These are phyloP conservation scores for Epirrita christyi DNA, from an alignment of 2,888 invertebrate species.

Conservation along the genomic window DNA sequence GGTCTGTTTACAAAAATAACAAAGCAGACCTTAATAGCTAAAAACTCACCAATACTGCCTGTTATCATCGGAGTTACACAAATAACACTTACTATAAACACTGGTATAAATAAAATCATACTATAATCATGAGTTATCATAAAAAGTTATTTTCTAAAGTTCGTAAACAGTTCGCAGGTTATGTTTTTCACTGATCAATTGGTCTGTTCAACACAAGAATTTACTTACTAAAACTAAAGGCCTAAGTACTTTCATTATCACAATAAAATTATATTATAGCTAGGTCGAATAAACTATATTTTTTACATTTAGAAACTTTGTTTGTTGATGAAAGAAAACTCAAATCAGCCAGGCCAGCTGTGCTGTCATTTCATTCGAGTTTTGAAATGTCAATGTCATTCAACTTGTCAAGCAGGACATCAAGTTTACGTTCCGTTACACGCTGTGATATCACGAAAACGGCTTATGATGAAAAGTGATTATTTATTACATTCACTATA, in stretches of 20 bases:
- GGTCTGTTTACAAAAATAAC: no score
- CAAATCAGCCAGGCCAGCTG: no score
- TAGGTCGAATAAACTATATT: background rate
- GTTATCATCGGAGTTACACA: background rate
- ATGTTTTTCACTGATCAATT: background rate
- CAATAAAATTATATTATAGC: background rate
- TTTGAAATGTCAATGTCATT: conserved; percentile 3
- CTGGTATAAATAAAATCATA: background rate
- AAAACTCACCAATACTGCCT: no score
- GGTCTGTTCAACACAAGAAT: background rate
- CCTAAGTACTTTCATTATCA: background rate
- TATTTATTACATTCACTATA: no score
- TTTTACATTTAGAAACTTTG: background rate
- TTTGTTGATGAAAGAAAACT: background rate
- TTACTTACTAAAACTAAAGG: conserved; percentile 1
- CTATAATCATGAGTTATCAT: background rate
- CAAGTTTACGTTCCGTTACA: conserved; percentile 5
- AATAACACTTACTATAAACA: background rate
- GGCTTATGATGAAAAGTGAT: no score
- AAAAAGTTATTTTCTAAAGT: background rate
- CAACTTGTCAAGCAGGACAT: background rate
- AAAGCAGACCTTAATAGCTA: no score
- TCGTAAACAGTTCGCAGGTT: conserved; percentile 9
- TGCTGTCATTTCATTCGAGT: background rate
- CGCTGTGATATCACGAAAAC: no score